These are phyloP conservation scores for Synanthedon tipuliformis DNA, from an alignment of 2,888 invertebrate genomes.

Conservation along the genomic window DNA sequence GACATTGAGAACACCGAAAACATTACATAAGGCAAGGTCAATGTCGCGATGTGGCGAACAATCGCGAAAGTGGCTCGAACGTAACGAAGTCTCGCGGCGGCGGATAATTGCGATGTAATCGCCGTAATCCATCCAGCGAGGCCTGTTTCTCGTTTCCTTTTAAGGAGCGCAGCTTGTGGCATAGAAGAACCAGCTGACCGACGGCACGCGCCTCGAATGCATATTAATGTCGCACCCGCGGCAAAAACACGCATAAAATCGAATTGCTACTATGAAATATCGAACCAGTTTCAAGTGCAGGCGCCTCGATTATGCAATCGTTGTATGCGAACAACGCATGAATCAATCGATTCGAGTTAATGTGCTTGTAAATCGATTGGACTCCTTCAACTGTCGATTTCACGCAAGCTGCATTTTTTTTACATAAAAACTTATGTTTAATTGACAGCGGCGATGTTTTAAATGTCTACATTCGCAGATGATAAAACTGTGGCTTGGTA, in stretches of 20 bases:
- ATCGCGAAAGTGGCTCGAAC: conserved; percentile 61
- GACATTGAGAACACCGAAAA: conserved; percentile 40
- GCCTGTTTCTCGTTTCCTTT: conserved; percentile 50
- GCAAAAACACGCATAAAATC: conserved; percentile 53
- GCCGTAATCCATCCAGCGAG: conserved; percentile 55
- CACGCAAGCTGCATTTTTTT: not conserved
- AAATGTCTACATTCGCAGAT: too few relatives aligned
- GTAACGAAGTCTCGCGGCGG: conserved; percentile 40
- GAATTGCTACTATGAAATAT: conserved; percentile 52
- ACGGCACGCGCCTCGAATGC: conserved; percentile 61
- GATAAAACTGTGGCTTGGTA: too few relatives aligned
- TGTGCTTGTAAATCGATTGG: not conserved
- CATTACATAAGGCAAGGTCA: conserved; percentile 61
- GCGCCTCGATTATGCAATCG: conserved; percentile 49
- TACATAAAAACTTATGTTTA: not conserved
- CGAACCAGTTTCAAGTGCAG: conserved; percentile 45
- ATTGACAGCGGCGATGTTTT: not conserved
- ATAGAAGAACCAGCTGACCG: conserved; percentile 67
- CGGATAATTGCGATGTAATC: conserved; percentile 67
- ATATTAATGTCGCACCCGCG: conserved; percentile 56
- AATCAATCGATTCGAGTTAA: conserved; percentile 17
- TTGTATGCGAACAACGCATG: conserved; percentile 28
- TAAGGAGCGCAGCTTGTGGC: conserved; percentile 63
- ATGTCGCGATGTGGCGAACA: conserved; percentile 45
- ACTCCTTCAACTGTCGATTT: not conserved